Evolutionary conservation across 1,140 invertebrate genomes (phyloP).

Genomic region (Prorops nasuta): DNA sequence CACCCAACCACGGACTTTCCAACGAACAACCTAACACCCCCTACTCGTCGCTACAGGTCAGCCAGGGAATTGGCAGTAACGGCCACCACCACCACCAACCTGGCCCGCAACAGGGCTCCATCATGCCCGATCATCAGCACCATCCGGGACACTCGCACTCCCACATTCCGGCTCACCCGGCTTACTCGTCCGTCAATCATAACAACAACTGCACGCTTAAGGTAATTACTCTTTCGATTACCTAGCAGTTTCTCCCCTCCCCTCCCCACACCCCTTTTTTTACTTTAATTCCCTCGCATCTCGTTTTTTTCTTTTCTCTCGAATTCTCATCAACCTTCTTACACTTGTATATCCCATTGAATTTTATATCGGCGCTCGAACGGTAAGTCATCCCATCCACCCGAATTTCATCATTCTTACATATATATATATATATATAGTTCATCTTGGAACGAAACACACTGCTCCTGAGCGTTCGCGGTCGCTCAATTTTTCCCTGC

Average conservation of each 20-base stretch:
- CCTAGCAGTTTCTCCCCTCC: not conserved
- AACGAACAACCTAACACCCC: conserved; percentile 35
- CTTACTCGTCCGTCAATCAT: conserved; percentile 52
- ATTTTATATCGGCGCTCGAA: too few species aligned
- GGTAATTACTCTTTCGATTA: conserved; percentile 35
- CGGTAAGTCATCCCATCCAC: too few species aligned
- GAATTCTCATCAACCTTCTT: too few species aligned
- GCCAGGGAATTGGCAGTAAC: conserved; percentile 47
- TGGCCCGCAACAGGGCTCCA: conserved; percentile 31
- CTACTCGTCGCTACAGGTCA: conserved; percentile 38
- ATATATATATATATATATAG: too few species aligned
- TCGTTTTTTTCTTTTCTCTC: conserved; percentile 1
- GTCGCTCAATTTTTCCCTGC: too few species aligned
- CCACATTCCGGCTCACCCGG: conserved; percentile 47
- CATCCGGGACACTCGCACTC: conserved; percentile 50
- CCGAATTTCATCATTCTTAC: too few species aligned
- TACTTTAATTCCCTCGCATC: not conserved
- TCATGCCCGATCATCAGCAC: conserved; percentile 48
- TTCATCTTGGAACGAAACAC: too few species aligned
- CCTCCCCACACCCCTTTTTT: not conserved
- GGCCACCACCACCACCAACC: conserved; percentile 44
- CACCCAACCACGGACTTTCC: conserved; percentile 35
- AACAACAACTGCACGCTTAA: conserved; percentile 56
- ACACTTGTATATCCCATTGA: too few species aligned
- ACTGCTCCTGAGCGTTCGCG: too few species aligned